Base-by-base conservation (phyloP, 2,113 vertebrate genomes). In the Agelaius tricolor region DNA sequence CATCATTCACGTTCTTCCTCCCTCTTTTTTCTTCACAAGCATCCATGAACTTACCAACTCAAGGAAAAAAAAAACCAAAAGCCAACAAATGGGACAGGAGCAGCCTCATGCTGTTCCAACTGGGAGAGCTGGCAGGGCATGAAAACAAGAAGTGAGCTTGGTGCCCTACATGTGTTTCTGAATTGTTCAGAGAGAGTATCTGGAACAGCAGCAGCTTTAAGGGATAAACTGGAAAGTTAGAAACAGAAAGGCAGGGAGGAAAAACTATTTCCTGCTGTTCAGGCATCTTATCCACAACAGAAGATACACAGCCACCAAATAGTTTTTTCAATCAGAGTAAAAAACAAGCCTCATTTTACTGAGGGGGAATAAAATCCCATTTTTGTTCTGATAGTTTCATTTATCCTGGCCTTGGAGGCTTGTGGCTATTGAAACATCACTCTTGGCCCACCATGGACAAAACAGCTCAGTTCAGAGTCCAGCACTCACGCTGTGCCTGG, bases 201-300 rank as follows among this genome's bases (percentile, higher is more conserved):
- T 39, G 88, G 89, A 95, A 84, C 47, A 81, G 51, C 65, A 94
- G 68, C 62, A 83, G 62, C 65, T 95, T 83, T 23, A 55, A 77
- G 62, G 54, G 47, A 84, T 86, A 86, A 90, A 88, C 9, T 16
- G 35, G 11, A 65, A 91, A 65, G 58, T 2, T 39, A 55, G 55
- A 73, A 74, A 75, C 0, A 2, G 23, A 87, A 82, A 84, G 22
- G n/a, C n/a, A 77, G 11, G 37, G 41, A 81, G 16, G 12, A 33
- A 78, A 83, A 67, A n/a, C 4, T 7, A 15, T 28, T 51, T 66
- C 59, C 68, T 58, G 63, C 72, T 84, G 51, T 63, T 77, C 76
- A 80, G 57, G 55, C 77, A 86, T 46, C 67, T 57, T 55, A 67
- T 14, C 24, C 54, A 62, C 43, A 81, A 46, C 7, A 74, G 43